Evolutionary conservation across 2,888 invertebrate genomes (phyloP).

Genomic region (Anthrax anthrax): DNA sequence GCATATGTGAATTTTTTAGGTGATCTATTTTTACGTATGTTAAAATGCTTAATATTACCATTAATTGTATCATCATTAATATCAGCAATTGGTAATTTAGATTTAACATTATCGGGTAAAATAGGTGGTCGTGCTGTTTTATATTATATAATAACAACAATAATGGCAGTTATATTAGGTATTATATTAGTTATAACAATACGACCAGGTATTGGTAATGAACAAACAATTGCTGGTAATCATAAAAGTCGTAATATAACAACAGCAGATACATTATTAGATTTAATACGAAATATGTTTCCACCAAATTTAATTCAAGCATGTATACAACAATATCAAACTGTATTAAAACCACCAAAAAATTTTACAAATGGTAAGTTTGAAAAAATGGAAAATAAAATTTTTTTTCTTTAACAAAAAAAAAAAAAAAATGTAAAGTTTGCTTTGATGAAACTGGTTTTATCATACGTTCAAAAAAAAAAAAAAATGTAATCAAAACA

Average conservation of each 20-base stretch:
- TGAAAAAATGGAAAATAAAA: neutral
- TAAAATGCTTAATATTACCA: slow-evolving; percentile 59
- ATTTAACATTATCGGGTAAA: slow-evolving; percentile 48
- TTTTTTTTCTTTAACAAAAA: no score
- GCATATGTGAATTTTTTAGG: slow-evolving; percentile 57
- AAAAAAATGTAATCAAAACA: no score
- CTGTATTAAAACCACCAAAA: slow-evolving; percentile 21
- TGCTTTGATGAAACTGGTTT: no score
- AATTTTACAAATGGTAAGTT: slow-evolving; percentile 16
- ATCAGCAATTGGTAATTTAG: slow-evolving; percentile 53
- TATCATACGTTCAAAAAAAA: no score
- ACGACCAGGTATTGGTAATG: slow-evolving; percentile 39
- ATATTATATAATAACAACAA: slow-evolving; percentile 54
- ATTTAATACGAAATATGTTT: slow-evolving; percentile 65
- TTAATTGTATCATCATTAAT: slow-evolving; percentile 53
- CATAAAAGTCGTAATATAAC: slow-evolving; percentile 36
- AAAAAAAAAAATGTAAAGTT: no score
- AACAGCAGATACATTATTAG: slow-evolving; percentile 53
- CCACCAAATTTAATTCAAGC: slow-evolving; percentile 78
- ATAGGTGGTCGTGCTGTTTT: slow-evolving; percentile 52
- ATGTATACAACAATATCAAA: slow-evolving; percentile 45
- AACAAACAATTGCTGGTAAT: neutral
- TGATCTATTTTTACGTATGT: slow-evolving; percentile 57
- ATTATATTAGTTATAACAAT: slow-evolving; percentile 54
- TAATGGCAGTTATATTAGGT: slow-evolving; percentile 53